Conservation (phyloP, 2,888 invertebrate genomes). For the Abscondita cerata region DNA sequence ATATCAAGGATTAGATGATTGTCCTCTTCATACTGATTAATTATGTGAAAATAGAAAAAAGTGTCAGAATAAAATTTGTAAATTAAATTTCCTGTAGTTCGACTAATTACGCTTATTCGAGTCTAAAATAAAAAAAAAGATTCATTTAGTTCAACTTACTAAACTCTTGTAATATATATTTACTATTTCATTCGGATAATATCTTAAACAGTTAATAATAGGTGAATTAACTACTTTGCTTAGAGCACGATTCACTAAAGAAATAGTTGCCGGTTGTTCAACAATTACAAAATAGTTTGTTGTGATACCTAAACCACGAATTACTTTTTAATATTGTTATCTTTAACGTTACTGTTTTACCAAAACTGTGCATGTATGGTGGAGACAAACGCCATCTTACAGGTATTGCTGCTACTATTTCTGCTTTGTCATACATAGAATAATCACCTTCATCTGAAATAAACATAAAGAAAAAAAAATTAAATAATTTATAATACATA, state of each 20-base stretch:
- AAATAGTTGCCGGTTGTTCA: not conserved
- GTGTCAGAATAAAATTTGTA: constrained; percentile 69
- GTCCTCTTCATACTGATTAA: constrained; percentile 79
- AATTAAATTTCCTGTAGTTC: constrained; percentile 63
- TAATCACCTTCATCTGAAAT: constrained; percentile 23
- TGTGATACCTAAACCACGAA: constrained; percentile 3
- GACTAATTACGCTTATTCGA: constrained; percentile 62
- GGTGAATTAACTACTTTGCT: no score
- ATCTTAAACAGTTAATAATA: no score
- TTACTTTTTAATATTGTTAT: no score
- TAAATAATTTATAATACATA: not conserved
- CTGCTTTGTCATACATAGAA: constrained; percentile 71
- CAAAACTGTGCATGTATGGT: constrained; percentile 94
- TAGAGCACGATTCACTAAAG: not conserved
- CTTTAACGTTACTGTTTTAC: no score
- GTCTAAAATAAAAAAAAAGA: constrained; percentile 58
- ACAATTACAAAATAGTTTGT: not conserved
- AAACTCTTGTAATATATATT: no score
- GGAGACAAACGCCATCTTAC: constrained; percentile 83
- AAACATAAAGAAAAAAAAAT: no score
- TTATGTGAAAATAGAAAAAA: constrained; percentile 85
- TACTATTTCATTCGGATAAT: no score
- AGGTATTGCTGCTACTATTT: constrained; percentile 73
- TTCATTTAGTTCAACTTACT: not conserved
- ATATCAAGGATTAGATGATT: constrained; percentile 76